Evolutionary conservation across 2,113 vertebrate genomes (phyloP), one percentile per base, ranked within the genome.

Genomic region (Callipepla squamata): DNA sequence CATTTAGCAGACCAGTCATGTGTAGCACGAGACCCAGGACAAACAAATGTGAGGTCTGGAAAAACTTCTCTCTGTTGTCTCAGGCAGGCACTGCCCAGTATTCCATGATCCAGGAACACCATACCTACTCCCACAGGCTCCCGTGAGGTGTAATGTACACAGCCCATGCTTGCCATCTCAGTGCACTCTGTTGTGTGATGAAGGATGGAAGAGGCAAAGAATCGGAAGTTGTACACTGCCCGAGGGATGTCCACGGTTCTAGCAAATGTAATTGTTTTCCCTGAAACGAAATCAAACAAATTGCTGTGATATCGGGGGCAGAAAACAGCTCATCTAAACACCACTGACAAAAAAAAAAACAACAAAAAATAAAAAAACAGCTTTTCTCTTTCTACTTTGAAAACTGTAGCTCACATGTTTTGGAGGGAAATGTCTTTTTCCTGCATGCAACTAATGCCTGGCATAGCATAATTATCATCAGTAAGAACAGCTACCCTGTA

Each of bases 171-270:
- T 81, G 99, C 98, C 98, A 99, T 98, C 93, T 98, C 97, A 0
- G 98, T 98, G 97, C 99, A 99, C 63, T 99, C 98, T 0, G 96
- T 97, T 6, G 98, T 98, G 53, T 99, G 98, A 94, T 99, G 98
- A 73, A 98, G 98, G 86, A 98, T 79, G 12, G 99, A 98, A 3
- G 99, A 99, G 2, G 99, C 98, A 2, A 99, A 99, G 98, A 99
- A 99, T 44, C 98, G 97, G 90, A 99, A 98, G 97, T 99, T 99
- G 91, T 98, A 95, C 1, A 72, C 98, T 0, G 99, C 96, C 20
- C 99, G 97, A 28, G 99, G 99, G 50, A 99, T 99, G 93, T 99
- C 99, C 89, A 99, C 80, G 0, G 97, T 98, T 87, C 98, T 98
- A 3, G 99, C 99, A 92, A 98, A 98, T 0, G 97, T 95, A 22